Percentiles rank a stretch among this genome's conserved stretches.
Conservation (phyloP, 1,140 invertebrate species). For the Neodiprion fabricii region DNA sequence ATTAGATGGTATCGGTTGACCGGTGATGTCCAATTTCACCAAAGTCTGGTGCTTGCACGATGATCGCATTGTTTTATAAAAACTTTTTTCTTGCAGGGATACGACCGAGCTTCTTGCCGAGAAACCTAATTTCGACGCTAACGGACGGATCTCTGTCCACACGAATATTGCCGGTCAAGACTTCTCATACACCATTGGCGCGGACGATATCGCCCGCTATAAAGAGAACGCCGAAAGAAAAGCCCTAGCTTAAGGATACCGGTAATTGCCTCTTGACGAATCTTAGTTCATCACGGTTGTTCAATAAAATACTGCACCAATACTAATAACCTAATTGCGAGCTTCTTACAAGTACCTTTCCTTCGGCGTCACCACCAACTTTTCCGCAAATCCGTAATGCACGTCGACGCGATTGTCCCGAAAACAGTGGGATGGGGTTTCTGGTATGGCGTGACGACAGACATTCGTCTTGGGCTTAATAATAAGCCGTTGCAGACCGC, state of each 20-base stretch:
- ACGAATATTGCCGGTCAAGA: constrained; percentile 25
- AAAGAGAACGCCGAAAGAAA: neutral
- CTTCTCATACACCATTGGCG: constrained; percentile 40
- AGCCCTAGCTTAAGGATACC: neutral
- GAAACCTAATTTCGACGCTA: constrained; percentile 57
- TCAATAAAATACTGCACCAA: no score
- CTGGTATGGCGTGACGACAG: neutral
- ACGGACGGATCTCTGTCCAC: constrained; percentile 58
- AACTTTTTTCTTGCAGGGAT: constrained; percentile 46
- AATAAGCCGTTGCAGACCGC: neutral
- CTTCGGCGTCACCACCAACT: no score
- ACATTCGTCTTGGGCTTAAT: neutral
- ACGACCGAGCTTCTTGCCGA: constrained; percentile 52
- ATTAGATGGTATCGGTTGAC: no score
- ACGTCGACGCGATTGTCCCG: no score
- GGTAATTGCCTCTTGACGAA: neutral
- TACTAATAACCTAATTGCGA: no score
- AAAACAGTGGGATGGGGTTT: no score
- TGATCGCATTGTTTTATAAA: constrained; percentile 14
- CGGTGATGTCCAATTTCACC: neutral
- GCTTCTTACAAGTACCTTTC: no score
- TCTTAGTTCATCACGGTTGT: no score
- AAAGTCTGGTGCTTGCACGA: constrained; percentile 13
- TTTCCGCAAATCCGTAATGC: no score
- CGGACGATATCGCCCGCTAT: constrained; percentile 35